Conservation (phyloP, 2,113 vertebrate species). For the Hipposideros armiger region DNA sequence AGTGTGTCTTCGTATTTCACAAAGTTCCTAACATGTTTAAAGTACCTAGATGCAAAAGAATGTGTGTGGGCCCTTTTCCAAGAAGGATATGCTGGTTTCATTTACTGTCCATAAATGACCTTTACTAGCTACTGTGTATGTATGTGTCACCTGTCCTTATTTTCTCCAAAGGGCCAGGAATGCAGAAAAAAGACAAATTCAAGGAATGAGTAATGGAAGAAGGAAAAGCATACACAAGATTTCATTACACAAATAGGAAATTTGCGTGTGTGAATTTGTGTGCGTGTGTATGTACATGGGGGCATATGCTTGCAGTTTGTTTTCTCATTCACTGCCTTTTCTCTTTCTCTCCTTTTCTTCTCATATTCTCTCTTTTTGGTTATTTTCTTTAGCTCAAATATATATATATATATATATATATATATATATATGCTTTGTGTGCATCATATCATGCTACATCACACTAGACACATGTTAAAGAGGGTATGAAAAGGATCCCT, state of each 20-base stretch:
- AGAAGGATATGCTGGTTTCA: background rate
- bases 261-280: background rate
- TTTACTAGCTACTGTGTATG: background rate
- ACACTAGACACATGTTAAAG: background rate
- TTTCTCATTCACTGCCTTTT: background rate
- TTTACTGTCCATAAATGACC: background rate
- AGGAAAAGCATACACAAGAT: background rate
- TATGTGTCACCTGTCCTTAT: background rate
- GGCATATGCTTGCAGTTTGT: background rate
- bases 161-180: background rate
- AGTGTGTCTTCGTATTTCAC: background rate
- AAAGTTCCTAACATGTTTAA: background rate
- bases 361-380: background rate
- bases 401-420: background rate
- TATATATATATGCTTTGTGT: background rate
- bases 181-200: constrained; percentile 1
- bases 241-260: background rate
- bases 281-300: background rate
- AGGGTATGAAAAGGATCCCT: background rate
- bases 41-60: background rate
- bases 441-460: background rate
- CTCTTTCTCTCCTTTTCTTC: background rate
- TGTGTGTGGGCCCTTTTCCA: background rate
- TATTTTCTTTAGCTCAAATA: background rate
- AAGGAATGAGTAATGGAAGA: background rate